These are phyloP conservation scores for Chaetogeoica ovagalla DNA, from an alignment of 2,888 invertebrate genomes.

Conservation along the genomic window DNA sequence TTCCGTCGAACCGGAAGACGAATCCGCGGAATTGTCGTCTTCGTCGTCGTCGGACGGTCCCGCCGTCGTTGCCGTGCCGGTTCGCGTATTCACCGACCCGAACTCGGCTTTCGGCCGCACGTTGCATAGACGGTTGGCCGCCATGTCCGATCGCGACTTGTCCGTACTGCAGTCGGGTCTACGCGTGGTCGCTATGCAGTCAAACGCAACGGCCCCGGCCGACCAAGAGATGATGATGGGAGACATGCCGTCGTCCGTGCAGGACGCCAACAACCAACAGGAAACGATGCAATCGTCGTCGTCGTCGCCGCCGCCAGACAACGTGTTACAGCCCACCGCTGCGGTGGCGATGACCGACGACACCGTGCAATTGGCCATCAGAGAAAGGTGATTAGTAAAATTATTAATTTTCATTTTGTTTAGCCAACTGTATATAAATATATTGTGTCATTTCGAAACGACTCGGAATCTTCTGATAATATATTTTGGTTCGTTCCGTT, in stretches of 20 bases:
- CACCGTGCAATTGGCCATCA: background rate
- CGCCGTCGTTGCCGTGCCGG: background rate
- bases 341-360: background rate
- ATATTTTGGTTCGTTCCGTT: too few relatives aligned
- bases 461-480: too few relatives aligned
- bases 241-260: constrained; percentile 14
- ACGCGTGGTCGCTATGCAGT: background rate
- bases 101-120: background rate
- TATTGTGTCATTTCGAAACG: too few relatives aligned
- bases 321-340: background rate
- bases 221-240: constrained; percentile 28
- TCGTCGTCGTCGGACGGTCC: background rate
- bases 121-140: background rate
- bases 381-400: constrained; percentile 16
- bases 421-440: too few relatives aligned
- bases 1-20: background rate
- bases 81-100: background rate
- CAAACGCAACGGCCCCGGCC: background rate
- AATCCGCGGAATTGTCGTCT: background rate
- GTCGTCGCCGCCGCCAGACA: background rate
- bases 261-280: background rate
- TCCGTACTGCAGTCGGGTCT: background rate
- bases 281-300: background rate
- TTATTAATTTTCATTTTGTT: too few relatives aligned
- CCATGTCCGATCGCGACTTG: background rate